These are phyloP conservation scores for Potamilus streckersoni DNA, from an alignment of 1,140 invertebrate genomes.

Conservation along the genomic window DNA sequence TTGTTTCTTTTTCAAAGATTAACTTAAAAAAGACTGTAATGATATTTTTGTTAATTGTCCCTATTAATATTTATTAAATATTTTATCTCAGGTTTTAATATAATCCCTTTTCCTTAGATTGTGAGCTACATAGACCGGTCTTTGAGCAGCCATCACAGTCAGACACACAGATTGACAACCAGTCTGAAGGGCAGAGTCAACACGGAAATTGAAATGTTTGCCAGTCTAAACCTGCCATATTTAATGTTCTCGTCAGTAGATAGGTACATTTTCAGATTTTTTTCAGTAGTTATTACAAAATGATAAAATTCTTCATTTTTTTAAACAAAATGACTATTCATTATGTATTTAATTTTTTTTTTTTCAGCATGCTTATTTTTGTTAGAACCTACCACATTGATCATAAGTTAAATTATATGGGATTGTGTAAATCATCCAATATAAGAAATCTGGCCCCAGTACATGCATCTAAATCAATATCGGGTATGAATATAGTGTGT, in stretches of 20 bases:
- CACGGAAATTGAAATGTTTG: constrained; percentile 42
- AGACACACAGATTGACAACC: constrained; percentile 18
- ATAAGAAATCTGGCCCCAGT: too few relatives aligned
- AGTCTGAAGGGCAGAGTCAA: constrained; percentile 31
- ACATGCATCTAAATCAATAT: too few relatives aligned
- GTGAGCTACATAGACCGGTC: constrained; percentile 31
- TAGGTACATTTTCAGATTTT: constrained; percentile 29
- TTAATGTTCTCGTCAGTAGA: constrained; percentile 39
- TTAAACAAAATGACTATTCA: too few relatives aligned
- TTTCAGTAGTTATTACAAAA: too few relatives aligned
- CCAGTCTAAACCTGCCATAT: constrained; percentile 38
- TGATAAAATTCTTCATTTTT: too few relatives aligned
- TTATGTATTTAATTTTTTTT: too few relatives aligned
- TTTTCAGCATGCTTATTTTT: too few relatives aligned
- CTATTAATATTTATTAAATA: neutral
- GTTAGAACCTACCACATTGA: too few relatives aligned
- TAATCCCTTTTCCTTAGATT: constrained; percentile 27
- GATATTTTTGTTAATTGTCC: neutral
- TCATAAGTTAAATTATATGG: too few relatives aligned
- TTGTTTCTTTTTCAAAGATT: too few relatives aligned
- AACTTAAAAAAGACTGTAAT: neutral
- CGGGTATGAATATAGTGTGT: too few relatives aligned
- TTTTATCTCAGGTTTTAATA: neutral
- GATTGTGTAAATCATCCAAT: too few relatives aligned
- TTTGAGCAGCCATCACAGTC: constrained; percentile 26